phyloP scores from a whole-genome alignment of 2,888 invertebrate genomes.

The Drosophila nr. medialis region DNA sequence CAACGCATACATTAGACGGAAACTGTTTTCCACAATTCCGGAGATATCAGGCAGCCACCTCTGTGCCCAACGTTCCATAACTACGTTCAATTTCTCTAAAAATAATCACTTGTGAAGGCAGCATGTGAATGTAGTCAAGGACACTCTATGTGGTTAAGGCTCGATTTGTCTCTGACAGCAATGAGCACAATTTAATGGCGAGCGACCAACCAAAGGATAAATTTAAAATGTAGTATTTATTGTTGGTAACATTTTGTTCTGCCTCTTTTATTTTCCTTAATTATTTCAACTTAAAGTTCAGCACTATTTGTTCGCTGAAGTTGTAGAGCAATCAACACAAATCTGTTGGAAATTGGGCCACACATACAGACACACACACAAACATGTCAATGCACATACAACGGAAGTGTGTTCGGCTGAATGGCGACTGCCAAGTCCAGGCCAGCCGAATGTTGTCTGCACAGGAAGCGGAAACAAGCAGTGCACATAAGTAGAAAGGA shows the following conservation, averaged over 20 bases:
- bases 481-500: constrained; percentile 67
- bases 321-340: constrained; percentile 31
- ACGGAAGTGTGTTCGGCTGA: constrained; percentile 49
- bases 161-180: constrained; percentile 7
- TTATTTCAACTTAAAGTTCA: constrained; percentile 8
- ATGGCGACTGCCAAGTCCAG: constrained; percentile 54
- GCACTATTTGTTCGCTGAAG: not conserved
- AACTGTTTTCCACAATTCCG: constrained; percentile 38
- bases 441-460: constrained; percentile 69
- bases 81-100: not conserved
- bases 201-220: not conserved
- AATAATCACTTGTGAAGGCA: constrained; percentile 10
- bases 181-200: constrained; percentile 2
- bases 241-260: not conserved
- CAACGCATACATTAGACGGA: constrained; percentile 65
- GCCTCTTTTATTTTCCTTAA: not conserved
- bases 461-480: constrained; percentile 71
- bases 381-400: constrained; percentile 11
- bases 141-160: not conserved
- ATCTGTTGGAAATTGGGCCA: constrained; percentile 53
- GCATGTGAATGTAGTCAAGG: not conserved
- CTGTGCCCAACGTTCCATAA: constrained; percentile 6
- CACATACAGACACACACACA: constrained; percentile 10
- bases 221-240: not conserved
- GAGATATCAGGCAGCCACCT: constrained; percentile 2